A percentile compares a stretch with the other conserved stretches of the same genome.
These are phyloP conservation scores for Melangyna quadrimaculata DNA, from an alignment of 2,888 invertebrate species.

Conservation along the genomic window DNA sequence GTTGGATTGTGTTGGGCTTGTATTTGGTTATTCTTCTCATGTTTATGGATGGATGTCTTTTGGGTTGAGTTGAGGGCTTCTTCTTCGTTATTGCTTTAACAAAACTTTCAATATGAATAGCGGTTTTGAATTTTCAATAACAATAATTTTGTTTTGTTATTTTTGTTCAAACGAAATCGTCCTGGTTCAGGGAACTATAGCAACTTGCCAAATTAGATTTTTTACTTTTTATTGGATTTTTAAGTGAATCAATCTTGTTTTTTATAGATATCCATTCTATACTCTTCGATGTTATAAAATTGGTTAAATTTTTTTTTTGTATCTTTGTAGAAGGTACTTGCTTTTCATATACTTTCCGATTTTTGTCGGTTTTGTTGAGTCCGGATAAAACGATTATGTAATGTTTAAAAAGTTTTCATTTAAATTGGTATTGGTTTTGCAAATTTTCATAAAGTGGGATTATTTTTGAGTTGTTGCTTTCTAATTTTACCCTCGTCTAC, in stretches of 20 bases:
- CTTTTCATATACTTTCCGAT: no score
- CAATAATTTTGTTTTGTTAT: slow-evolving; percentile 1
- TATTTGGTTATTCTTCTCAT: slow-evolving; percentile 57
- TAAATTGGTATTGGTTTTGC: background rate
- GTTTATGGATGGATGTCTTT: slow-evolving; percentile 55
- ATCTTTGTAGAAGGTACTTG: background rate
- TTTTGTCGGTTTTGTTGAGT: background rate
- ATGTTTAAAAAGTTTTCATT: background rate
- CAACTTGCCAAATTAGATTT: slow-evolving; percentile 39
- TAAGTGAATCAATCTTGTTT: slow-evolving; percentile 13
- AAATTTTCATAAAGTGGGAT: background rate
- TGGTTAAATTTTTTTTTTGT: background rate
- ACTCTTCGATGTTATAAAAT: background rate
- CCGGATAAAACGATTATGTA: background rate
- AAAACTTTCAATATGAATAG: slow-evolving; percentile 49
- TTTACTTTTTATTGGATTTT: slow-evolving; percentile 10
- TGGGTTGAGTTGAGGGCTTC: slow-evolving; percentile 50
- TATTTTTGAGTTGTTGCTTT: background rate
- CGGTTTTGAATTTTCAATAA: slow-evolving; percentile 46
- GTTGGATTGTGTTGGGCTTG: slow-evolving; percentile 31
- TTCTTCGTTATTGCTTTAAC: slow-evolving; percentile 55
- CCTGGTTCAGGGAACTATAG: slow-evolving; percentile 43
- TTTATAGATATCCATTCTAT: no score
- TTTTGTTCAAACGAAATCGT: slow-evolving; percentile 10
- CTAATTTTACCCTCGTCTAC: background rate